Evolutionary conservation across 92 coral and sea anemone genomes (phyloP), one percentile per base, ranked within the genome.

Genomic region (Chrysogorgia sp.): DNA sequence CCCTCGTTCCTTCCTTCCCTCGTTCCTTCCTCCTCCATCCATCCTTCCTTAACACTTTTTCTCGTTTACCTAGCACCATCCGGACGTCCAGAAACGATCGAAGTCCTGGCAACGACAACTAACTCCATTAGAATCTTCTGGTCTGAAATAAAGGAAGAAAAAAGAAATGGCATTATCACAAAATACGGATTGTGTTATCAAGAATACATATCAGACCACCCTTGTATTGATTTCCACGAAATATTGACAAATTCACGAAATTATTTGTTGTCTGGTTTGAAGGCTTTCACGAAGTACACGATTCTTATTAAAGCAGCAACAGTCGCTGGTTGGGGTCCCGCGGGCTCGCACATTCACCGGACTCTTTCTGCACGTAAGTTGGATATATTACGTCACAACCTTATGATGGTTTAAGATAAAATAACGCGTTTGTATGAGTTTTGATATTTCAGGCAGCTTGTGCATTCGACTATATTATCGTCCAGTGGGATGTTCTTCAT

Each of bases 341-440:
- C 62, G 0, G 14, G 61, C 17, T 33, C 28, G 12, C 23, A 43
- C 26, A 55, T 35, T 22, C 77, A 71, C n/a, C 22, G 62, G 62
- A 71, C 77, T 19, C 62, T 71, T 9, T 71, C 77, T 10, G 62
- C 77, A 49, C 77, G 77, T 71, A 35, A 71, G 77, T 71, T 6
- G 20, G 1, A 64, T n/a, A n/a, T n/a, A n/a, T n/a, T n/a, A n/a
- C n/a, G n/a, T n/a, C n/a, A n/a, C n/a, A n/a, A n/a, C n/a, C n/a
- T n/a, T n/a, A n/a, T n/a, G n/a, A n/a, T n/a, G n/a, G n/a, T n/a
- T n/a, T n/a, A n/a, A n/a, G n/a, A n/a, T n/a, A n/a, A n/a, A n/a
- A n/a, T n/a, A n/a, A n/a, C n/a, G n/a, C n/a, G n/a, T n/a, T n/a
- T n/a, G n/a, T n/a, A n/a, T n/a, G n/a, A n/a, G n/a, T n/a, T n/a